These are phyloP conservation scores for Labeo calbasu DNA, from an alignment of 2,797 vertebrate genomes.

Conservation along the genomic window DNA sequence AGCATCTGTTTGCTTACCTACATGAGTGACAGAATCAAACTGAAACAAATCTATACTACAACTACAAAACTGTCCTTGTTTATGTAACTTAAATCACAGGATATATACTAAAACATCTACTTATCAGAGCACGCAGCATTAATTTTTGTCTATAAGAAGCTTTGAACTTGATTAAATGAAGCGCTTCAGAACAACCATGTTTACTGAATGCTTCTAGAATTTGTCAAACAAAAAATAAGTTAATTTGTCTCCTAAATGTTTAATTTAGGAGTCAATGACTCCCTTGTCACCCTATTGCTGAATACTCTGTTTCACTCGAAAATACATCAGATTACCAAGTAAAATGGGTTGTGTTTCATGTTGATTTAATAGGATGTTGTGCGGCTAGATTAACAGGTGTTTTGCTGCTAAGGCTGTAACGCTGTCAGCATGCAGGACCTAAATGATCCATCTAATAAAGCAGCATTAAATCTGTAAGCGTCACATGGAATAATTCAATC, in stretches of 20 bases:
- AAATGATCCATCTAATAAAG: neutral
- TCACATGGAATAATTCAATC: constrained; percentile 26
- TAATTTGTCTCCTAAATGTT: neutral
- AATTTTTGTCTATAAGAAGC: neutral
- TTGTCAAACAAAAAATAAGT: neutral
- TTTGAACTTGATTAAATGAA: too few species aligned
- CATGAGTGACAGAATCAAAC: too few species aligned
- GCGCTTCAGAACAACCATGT: neutral
- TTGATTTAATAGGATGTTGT: too few species aligned
- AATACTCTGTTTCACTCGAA: neutral
- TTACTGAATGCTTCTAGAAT: neutral
- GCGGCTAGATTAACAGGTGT: neutral
- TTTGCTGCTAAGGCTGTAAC: neutral
- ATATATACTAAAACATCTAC: neutral
- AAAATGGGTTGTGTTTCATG: neutral
- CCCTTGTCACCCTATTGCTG: neutral
- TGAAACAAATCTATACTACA: neutral
- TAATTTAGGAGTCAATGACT: neutral
- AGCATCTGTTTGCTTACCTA: too few species aligned
- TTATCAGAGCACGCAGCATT: neutral
- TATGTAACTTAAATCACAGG: neutral
- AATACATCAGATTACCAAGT: neutral
- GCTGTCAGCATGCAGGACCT: neutral
- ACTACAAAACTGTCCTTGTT: neutral
- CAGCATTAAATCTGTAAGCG: neutral